These are phyloP conservation scores for Pristionchus exspectatus DNA, from an alignment of 2,888 invertebrate genomes.

Conservation along the genomic window DNA sequence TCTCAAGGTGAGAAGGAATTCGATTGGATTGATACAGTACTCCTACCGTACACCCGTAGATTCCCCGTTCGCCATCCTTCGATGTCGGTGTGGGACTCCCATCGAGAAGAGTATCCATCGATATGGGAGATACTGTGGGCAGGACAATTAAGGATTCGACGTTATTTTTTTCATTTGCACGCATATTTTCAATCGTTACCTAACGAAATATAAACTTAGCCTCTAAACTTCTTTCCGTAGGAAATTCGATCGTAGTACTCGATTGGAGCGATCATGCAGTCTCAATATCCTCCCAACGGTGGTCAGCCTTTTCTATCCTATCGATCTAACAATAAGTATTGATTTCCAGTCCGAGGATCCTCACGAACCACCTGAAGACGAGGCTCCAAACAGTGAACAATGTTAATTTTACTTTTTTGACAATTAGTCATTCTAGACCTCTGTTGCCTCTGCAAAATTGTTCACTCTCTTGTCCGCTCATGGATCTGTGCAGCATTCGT, in stretches of 20 bases:
- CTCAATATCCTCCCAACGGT: neutral
- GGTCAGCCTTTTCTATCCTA: neutral
- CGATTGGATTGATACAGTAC: neutral
- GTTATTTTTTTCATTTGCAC: too few species aligned
- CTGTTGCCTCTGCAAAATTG: neutral
- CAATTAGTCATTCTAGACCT: neutral
- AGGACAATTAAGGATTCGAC: neutral
- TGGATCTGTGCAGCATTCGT: neutral
- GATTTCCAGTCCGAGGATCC: neutral
- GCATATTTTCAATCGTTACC: too few species aligned
- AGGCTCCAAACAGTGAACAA: neutral
- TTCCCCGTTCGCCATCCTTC: neutral
- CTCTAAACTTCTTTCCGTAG: neutral
- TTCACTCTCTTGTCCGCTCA: neutral
- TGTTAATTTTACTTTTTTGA: too few species aligned
- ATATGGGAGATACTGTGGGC: neutral
- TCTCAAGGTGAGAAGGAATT: neutral
- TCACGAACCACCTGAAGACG: neutral
- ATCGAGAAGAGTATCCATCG: neutral
- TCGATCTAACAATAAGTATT: neutral
- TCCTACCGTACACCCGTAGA: neutral
- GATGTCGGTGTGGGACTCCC: neutral
- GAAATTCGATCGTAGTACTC: neutral
- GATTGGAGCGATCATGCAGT: neutral
- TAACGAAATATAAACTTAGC: too few species aligned